Base-by-base conservation (phyloP, 2,113 vertebrate genomes). In the Pogonocichla stellata region DNA sequence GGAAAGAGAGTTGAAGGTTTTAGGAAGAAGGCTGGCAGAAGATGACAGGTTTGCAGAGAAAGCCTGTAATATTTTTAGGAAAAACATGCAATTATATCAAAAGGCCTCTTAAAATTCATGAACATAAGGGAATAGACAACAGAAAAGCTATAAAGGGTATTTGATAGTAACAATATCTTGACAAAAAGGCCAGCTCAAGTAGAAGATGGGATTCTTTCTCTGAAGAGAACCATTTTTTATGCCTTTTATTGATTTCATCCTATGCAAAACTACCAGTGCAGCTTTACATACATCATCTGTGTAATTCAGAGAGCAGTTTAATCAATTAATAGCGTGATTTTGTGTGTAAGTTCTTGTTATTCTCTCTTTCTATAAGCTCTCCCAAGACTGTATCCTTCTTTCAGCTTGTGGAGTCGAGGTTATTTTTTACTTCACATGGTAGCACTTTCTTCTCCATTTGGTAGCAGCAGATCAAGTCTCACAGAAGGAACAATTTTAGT, bases 41-140 rank as follows among this genome's bases (percentile, higher is more conserved):
- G 84, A 93, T 96, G 85, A 95, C 91, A 96, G 66, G 61, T 93
- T 95, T 90, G 45, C 62, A 85, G n/a, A 73, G 45, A 95, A 92
- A 93, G 19, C 33, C 16, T 83, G 19, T 66, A 57, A 75, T 72
- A 87, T 79, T 93, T 95, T 95, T 84, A 87, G 84, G 66, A 82
- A 95, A 85, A 93, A 53, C 57, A 67, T 34, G 42, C 47, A 90
- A 90, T 96, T 95, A 73, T 47, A 66, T 66, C 69, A 57, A 60
- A 93, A 60, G 33, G 2, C 42, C 15, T 69, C 31, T 83, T 88
- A 93, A 92, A 82, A 88, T 77, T 95, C 50, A 88, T 56, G 45
- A 86, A 62, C 51, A 78, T 66, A 91, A 80, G 29, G 33, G 16
- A 73, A 23, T 24, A 80, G 62, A 86, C 54, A 82, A 38, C 47